Conservation (phyloP, 2,797 vertebrate species). For the Clarias laeviceps region DNA sequence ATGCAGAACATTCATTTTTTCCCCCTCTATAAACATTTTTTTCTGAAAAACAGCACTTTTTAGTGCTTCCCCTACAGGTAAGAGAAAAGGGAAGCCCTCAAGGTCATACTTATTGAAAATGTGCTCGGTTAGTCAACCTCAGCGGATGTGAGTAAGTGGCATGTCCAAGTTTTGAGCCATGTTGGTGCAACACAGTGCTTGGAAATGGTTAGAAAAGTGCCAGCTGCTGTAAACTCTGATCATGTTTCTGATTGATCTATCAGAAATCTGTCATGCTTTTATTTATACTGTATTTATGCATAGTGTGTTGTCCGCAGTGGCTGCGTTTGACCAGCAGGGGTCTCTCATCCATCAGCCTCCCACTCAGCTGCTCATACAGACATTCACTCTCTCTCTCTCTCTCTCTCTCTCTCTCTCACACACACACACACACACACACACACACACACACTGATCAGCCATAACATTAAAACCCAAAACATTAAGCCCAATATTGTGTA, state of each 20-base stretch:
- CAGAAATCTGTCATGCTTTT: background rate
- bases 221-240: background rate
- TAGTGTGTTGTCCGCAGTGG: constrained; percentile 9
- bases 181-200: background rate
- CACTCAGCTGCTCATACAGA: constrained; percentile 14
- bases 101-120: background rate
- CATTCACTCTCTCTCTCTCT: background rate
- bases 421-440: background rate
- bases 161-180: background rate
- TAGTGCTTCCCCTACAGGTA: background rate
- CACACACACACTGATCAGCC: constrained; percentile 1
- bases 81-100: background rate
- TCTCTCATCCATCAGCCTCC: constrained; percentile 43
- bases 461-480: too few species aligned
- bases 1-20: background rate
- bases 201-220: background rate
- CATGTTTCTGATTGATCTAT: background rate
- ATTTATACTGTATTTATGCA: background rate
- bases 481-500: too few species aligned
- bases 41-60: too few species aligned
- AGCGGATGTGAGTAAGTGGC: background rate
- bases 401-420: background rate
- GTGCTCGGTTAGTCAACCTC: background rate
- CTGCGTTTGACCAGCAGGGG: constrained; percentile 44
- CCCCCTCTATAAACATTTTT: background rate